Conservation (phyloP, 2,888 invertebrate species). For the Cephus spinipes region DNA sequence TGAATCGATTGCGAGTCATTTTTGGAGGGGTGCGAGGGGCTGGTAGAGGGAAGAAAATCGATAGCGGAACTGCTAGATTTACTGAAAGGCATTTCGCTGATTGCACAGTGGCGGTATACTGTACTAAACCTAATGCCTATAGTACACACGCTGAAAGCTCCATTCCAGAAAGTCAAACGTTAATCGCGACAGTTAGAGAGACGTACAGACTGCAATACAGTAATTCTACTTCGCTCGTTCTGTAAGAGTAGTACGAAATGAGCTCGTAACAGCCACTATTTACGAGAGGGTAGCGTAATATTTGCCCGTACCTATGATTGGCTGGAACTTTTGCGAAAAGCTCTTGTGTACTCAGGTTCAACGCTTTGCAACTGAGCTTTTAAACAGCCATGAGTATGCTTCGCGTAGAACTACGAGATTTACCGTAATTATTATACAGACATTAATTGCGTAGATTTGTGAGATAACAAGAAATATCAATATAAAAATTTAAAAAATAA, state of each 20-base stretch:
- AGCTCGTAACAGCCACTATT: not conserved
- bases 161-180: not conserved
- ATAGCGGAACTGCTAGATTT: not conserved
- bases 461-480: not conserved
- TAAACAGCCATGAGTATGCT: not conserved
- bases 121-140: not conserved
- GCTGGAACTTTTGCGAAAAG: not conserved
- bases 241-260: not conserved
- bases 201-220: not conserved
- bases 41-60: not conserved
- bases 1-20: not conserved
- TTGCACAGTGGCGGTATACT: not conserved
- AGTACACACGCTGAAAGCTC: not conserved
- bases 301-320: not conserved
- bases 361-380: not conserved
- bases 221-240: not conserved
- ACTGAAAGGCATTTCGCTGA: not conserved
- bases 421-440: too few species aligned
- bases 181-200: not conserved
- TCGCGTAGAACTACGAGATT: not conserved
- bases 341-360: not conserved
- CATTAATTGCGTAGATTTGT: not conserved
- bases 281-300: not conserved
- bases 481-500: too few species aligned
- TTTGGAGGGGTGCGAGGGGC: not conserved